These are phyloP conservation scores for Tetropium fuscum DNA, from an alignment of 2,888 invertebrate genomes.

Conservation along the genomic window DNA sequence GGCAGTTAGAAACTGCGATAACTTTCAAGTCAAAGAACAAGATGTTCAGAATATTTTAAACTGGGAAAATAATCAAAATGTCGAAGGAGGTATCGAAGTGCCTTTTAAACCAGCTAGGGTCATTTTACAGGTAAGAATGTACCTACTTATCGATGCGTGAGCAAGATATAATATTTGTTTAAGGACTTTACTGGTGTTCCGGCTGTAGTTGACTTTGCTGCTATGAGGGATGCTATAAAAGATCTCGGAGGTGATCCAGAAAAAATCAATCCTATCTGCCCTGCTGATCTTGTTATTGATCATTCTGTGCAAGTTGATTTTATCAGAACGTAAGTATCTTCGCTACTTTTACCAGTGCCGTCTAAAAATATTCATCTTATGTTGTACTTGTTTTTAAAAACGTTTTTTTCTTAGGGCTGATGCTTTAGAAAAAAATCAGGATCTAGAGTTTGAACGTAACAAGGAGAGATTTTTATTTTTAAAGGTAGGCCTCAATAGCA, in stretches of 20 bases:
- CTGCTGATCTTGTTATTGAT: constrained; percentile 97
- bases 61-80: constrained; percentile 84
- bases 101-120: constrained; percentile 97
- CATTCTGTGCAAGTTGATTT: constrained; percentile 99
- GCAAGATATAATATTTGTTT: constrained; percentile 7
- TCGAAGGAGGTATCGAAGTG: constrained; percentile 85
- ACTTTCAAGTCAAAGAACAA: constrained; percentile 86
- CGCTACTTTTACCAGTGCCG: constrained; percentile 1
- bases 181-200: constrained; percentile 97
- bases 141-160: not conserved
- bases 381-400: too few species aligned
- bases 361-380: constrained; percentile 5
- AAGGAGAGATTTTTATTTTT: constrained; percentile 95
- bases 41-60: constrained; percentile 91
- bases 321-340: constrained; percentile 73
- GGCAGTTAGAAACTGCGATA: constrained; percentile 96
- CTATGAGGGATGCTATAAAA: constrained; percentile 96
- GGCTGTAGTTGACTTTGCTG: constrained; percentile 98
- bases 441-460: constrained; percentile 95
- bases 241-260: constrained; percentile 88
- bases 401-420: constrained; percentile 77
- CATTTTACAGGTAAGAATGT: constrained; percentile 84
- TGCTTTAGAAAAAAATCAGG: constrained; percentile 92
- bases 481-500: too few species aligned
- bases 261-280: constrained; percentile 96